These are phyloP conservation scores for Metacarcinus magister DNA, from an alignment of 2,888 invertebrate species.

Conservation along the genomic window DNA sequence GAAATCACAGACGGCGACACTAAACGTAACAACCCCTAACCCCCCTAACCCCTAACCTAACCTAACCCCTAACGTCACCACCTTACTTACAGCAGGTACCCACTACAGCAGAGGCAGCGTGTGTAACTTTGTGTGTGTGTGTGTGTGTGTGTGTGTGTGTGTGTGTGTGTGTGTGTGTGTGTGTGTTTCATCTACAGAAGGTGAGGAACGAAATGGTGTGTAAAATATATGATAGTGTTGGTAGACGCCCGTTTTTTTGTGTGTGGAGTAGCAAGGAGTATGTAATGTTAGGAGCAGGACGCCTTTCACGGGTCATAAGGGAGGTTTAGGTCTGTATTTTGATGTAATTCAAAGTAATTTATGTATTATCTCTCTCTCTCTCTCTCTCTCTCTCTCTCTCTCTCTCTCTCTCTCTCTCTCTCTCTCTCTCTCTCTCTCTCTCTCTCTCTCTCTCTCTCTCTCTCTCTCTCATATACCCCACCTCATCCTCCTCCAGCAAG, in stretches of 20 bases:
- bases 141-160: no score
- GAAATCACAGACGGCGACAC: neutral
- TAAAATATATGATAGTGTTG: neutral
- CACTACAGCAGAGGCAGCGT: neutral
- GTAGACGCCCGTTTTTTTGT: neutral
- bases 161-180: neutral
- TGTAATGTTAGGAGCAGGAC: neutral
- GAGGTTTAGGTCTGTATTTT: neutral
- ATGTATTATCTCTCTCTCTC: neutral
- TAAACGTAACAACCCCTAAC: neutral
- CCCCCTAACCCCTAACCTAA: neutral
- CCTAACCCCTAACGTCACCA: neutral
- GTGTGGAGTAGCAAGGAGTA: no score
- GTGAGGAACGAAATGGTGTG: neutral
- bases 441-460: neutral
- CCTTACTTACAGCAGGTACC: neutral
- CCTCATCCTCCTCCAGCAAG: neutral
- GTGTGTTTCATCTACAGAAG: neutral
- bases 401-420: constrained; percentile 1
- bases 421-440: neutral
- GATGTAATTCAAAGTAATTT: neutral
- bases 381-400: neutral
- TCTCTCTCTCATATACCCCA: neutral
- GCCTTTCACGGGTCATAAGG: neutral
- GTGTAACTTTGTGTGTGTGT: neutral